Percentiles rank a stretch among this genome's conserved stretches.
Evolutionary conservation across 2,113 vertebrate genomes (phyloP).

Genomic region (Suncus etruscus): DNA sequence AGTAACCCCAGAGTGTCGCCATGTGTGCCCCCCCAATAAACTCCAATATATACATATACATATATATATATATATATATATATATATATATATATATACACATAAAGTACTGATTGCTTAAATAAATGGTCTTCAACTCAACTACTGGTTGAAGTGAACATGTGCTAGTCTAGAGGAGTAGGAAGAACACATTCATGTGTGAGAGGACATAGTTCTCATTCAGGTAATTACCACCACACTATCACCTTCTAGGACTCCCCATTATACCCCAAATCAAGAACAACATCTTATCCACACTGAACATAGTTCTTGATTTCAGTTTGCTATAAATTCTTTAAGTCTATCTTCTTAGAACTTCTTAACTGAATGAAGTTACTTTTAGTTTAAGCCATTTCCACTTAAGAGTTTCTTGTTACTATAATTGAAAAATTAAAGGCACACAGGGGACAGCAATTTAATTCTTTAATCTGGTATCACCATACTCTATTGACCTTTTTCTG

Average conservation of each 20-base stretch:
- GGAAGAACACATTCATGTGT: too few relatives aligned
- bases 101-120: background rate
- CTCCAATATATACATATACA: too few relatives aligned
- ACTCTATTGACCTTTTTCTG: background rate
- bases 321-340: background rate
- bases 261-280: too few relatives aligned
- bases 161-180: too few relatives aligned
- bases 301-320: background rate
- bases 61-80: too few relatives aligned
- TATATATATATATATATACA: too few relatives aligned
- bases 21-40: too few relatives aligned
- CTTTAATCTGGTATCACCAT: background rate
- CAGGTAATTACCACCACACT: too few relatives aligned
- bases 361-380: background rate
- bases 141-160: too few relatives aligned
- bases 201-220: background rate
- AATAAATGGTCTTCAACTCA: too few relatives aligned
- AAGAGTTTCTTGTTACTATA: background rate
- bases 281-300: background rate
- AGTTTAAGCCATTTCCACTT: background rate
- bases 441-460: background rate
- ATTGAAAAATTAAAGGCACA: constrained; percentile 19
- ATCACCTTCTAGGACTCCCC: too few relatives aligned
- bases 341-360: background rate
- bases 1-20: too few relatives aligned